A percentile compares a stretch with the other conserved stretches of the same genome.
phyloP scores from a whole-genome alignment of 1,140 invertebrate species.

The Sminthurinus signatus region DNA sequence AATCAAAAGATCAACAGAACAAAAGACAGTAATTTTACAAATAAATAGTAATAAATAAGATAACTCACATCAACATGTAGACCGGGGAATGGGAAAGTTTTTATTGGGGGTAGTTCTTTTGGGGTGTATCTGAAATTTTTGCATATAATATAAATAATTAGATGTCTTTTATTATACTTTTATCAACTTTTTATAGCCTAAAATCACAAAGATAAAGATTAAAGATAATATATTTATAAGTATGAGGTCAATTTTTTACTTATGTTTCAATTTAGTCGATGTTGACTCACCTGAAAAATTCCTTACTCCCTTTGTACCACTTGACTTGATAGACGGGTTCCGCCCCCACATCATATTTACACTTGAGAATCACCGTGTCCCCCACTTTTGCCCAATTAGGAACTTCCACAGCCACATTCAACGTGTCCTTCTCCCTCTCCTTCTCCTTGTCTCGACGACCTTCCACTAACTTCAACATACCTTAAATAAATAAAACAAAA shows the following conservation, averaged over 20 bases:
- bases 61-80: constrained; percentile 57
- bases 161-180: too few species aligned
- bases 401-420: constrained; percentile 42
- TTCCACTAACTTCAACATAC: constrained; percentile 18
- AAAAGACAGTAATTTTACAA: too few species aligned
- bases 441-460: constrained; percentile 11
- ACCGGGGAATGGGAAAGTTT: constrained; percentile 53
- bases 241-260: too few species aligned
- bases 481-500: constrained; percentile 6
- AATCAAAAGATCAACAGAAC: too few species aligned
- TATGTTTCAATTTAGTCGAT: too few species aligned
- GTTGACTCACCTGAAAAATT: too few species aligned
- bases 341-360: constrained; percentile 68
- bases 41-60: too few species aligned
- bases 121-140: constrained; percentile 55
- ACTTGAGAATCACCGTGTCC: constrained; percentile 62
- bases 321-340: constrained; percentile 74
- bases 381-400: constrained; percentile 63
- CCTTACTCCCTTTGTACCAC: constrained; percentile 68
- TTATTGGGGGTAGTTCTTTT: constrained; percentile 51
- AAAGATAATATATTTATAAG: too few species aligned
- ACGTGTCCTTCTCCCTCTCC: too few species aligned
- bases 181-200: too few species aligned
- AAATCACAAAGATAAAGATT: too few species aligned
- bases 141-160: too few species aligned